Base-by-base conservation (phyloP, 2,888 invertebrate species). In the Yponomeuta sedellus region DNA sequence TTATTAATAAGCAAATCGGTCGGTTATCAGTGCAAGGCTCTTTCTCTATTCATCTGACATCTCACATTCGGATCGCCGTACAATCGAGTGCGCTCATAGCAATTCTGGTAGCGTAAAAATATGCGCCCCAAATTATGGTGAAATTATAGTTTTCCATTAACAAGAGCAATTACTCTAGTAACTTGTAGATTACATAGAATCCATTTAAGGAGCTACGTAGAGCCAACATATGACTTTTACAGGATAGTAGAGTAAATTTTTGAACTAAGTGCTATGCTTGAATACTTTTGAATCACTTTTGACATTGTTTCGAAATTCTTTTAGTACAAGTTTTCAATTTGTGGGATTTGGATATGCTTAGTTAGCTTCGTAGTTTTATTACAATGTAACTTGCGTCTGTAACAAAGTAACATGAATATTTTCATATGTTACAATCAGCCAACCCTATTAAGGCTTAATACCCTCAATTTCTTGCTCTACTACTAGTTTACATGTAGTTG, bases 1-100 rank as follows among this genome's bases (percentile, higher is more conserved):
- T 67, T 56, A 67, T 65, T 67, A 67, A 67, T 65, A 65, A 67
- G 62, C 62, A 65, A 67, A 62, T 62, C 67, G 28, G 19, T 22
- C 52, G 34, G 67, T 67, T 67, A 68, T 68, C 62, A 61, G 56
- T 59, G 56, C 52, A 65, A 66, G 65, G 16, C 44, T 16, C 44
- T 52, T 52, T 52, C 44, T 52, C 44, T 52, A 52, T 5, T 16
- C 16, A 52, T 16, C 16, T 16, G 3, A 16, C 44, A 8, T 52
- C 16, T 12, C 44, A 16, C 44, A 16, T 12, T 12, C 4, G 44
- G 1, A 16, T 52, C 4, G 44, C 1, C 16, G 12, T 12, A 16
- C 1, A 52, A 16, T 52, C 16, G 44, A 16, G 44, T 52, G 44
- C 3, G 12, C 44, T n/a, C n/a, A n/a, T n/a, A 6, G 44, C 16